A percentile compares a stretch with the other conserved stretches of the same genome.
Conservation (phyloP, 2,797 vertebrate genomes). For the Neosilurus mollespiculum region DNA sequence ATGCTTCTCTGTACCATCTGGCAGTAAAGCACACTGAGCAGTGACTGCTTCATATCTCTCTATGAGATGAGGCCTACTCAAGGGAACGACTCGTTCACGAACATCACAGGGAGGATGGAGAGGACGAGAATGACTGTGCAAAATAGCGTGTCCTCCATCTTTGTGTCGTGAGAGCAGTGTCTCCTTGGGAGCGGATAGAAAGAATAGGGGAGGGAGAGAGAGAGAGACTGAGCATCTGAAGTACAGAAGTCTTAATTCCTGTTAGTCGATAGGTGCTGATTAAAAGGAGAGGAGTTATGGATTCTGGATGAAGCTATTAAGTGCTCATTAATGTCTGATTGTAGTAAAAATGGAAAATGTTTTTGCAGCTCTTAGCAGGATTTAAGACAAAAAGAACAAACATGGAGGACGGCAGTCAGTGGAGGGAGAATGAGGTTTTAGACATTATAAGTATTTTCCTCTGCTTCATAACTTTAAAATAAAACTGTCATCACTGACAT, state of each 20-base stretch:
- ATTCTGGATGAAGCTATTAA: background rate
- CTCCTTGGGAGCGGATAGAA: background rate
- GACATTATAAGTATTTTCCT: too few relatives aligned
- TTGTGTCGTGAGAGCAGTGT: slow-evolving; percentile 1
- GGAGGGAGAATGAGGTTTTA: too few relatives aligned
- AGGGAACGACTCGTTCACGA: background rate
- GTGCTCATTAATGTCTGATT: background rate
- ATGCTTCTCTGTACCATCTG: background rate
- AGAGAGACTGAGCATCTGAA: too few relatives aligned
- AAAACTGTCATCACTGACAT: too few relatives aligned
- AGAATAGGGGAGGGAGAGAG: background rate
- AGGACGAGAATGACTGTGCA: slow-evolving; percentile 42
- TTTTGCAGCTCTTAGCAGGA: background rate
- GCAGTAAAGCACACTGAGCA: background rate
- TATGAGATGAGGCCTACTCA: background rate
- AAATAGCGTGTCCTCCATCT: slow-evolving; percentile 31
- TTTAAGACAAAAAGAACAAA: too few relatives aligned
- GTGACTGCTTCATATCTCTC: background rate
- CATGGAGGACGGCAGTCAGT: too few relatives aligned
- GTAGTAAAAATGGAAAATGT: background rate
- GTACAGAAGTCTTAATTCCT: background rate
- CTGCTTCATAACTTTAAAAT: too few relatives aligned
- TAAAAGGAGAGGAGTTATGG: background rate
- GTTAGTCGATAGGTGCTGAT: too few relatives aligned
- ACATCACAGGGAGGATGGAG: background rate